phyloP scores from a whole-genome alignment of 1,140 invertebrate genomes.

The Zaprionus nigranus region DNA sequence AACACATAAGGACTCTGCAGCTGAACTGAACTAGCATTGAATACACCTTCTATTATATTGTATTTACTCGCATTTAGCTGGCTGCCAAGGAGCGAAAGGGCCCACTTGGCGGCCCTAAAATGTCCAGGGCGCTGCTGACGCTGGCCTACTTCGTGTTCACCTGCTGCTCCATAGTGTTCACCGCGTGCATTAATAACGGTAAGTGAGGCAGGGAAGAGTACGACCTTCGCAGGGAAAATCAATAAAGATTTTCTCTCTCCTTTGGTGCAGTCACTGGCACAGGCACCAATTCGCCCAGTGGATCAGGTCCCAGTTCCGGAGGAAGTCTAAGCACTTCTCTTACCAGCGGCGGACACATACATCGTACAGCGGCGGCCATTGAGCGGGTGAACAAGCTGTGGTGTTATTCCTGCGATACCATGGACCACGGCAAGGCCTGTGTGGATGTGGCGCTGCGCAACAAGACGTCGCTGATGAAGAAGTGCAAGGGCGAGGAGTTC shows the following conservation, averaged over 20 bases:
- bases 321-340: slow-evolving; percentile 54
- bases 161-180: slow-evolving; percentile 72
- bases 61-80: slow-evolving; percentile 28
- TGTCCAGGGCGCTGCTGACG: slow-evolving; percentile 62
- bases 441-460: slow-evolving; percentile 87
- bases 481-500: slow-evolving; percentile 90
- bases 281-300: slow-evolving; percentile 85
- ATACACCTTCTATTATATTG: background rate
- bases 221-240: slow-evolving; percentile 71
- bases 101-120: slow-evolving; percentile 38
- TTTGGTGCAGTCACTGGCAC: slow-evolving; percentile 79
- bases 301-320: slow-evolving; percentile 35
- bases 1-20: slow-evolving; percentile 27
- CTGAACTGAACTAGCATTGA: background rate
- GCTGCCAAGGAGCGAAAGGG: slow-evolving; percentile 12
- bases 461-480: slow-evolving; percentile 88
- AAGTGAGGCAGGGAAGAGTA: slow-evolving; percentile 7
- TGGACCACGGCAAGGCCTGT: slow-evolving; percentile 88
- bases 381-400: slow-evolving; percentile 90
- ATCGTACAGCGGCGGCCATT: slow-evolving; percentile 90
- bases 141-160: slow-evolving; percentile 69
- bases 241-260: slow-evolving; percentile 49
- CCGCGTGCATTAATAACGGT: slow-evolving; percentile 75
- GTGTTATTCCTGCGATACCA: slow-evolving; percentile 92
- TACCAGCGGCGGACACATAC: slow-evolving; percentile 84